Conservation (phyloP, 2,888 invertebrate species). For the Lysandra bellargus region DNA sequence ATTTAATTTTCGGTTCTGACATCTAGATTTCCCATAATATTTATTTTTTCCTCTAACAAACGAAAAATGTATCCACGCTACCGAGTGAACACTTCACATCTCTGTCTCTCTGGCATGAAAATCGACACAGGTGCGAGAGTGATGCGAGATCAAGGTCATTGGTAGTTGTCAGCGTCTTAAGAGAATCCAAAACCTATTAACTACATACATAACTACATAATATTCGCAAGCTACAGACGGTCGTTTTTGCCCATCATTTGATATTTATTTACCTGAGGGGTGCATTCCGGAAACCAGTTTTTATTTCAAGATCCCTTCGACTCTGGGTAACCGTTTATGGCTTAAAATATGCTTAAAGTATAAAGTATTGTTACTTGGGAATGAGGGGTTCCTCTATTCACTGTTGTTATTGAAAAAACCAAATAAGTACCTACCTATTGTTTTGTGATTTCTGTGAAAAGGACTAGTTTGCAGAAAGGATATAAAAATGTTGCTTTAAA, state of each 20-base stretch:
- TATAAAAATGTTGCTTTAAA: neutral
- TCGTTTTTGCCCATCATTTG: neutral
- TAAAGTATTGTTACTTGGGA: neutral
- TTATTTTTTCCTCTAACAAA: too few relatives aligned
- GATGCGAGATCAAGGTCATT: too few relatives aligned
- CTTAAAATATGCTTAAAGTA: neutral
- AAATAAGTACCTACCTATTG: neutral
- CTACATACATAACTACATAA: neutral
- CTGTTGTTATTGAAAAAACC: neutral
- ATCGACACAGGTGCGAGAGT: too few relatives aligned
- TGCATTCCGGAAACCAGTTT: neutral
- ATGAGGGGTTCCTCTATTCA: neutral
- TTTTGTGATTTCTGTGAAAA: neutral
- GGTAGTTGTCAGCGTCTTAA: too few relatives aligned
- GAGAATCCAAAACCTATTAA: neutral
- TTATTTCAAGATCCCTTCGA: neutral
- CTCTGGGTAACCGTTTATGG: neutral
- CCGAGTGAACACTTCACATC: too few relatives aligned
- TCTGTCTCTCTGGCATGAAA: too few relatives aligned
- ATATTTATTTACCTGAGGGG: constrained; percentile 6
- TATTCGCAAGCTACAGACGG: neutral
- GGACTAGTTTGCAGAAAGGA: neutral
- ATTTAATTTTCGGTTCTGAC: too few relatives aligned
- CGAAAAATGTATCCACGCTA: too few relatives aligned
- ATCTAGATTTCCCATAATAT: too few relatives aligned